Percentiles rank a stretch among this genome's conserved stretches.
Evolutionary conservation across 2,888 invertebrate species (phyloP).

Genomic region (Coleophora flavipennella): DNA sequence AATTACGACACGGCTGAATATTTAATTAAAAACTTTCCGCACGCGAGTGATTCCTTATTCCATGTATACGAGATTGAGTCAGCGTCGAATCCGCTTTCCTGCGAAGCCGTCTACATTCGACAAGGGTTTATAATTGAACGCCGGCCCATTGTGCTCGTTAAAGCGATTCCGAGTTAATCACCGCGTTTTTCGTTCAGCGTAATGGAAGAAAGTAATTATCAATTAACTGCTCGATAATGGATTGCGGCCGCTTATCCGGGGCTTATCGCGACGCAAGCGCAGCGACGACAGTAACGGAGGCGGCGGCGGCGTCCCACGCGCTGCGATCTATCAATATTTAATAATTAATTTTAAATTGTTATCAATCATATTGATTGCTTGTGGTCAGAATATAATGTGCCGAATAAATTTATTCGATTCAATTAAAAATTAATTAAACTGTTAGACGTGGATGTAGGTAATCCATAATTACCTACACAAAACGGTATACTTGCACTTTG

Average conservation of each 20-base stretch:
- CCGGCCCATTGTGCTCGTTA: slow-evolving; percentile 67
- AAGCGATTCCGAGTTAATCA: slow-evolving; percentile 69
- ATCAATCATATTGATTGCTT: slow-evolving; percentile 33
- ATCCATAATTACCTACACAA: too few relatives aligned
- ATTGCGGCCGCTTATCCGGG: slow-evolving; percentile 63
- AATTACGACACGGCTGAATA: slow-evolving; percentile 69
- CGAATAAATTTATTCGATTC: too few relatives aligned
- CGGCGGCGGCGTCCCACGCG: slow-evolving; percentile 46
- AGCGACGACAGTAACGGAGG: too few relatives aligned
- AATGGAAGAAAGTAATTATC: slow-evolving; percentile 73
- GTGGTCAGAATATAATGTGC: too few relatives aligned
- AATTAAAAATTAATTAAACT: too few relatives aligned
- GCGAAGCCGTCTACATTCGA: slow-evolving; percentile 61
- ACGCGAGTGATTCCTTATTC: slow-evolving; percentile 69
- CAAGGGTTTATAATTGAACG: slow-evolving; percentile 70
- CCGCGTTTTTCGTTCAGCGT: slow-evolving; percentile 64
- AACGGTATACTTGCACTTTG: too few relatives aligned
- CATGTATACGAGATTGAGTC: slow-evolving; percentile 68
- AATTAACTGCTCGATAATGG: slow-evolving; percentile 70
- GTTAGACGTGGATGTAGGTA: too few relatives aligned
- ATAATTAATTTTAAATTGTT: slow-evolving; percentile 34
- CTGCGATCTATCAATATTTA: slow-evolving; percentile 37
- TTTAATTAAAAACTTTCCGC: slow-evolving; percentile 70
- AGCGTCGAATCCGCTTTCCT: slow-evolving; percentile 58
- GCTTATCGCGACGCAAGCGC: slow-evolving; percentile 48